Evolutionary conservation across 2,888 invertebrate species (phyloP), one percentile per base, ranked within the genome.

Genomic region (Scaptomyza caliginosa): DNA sequence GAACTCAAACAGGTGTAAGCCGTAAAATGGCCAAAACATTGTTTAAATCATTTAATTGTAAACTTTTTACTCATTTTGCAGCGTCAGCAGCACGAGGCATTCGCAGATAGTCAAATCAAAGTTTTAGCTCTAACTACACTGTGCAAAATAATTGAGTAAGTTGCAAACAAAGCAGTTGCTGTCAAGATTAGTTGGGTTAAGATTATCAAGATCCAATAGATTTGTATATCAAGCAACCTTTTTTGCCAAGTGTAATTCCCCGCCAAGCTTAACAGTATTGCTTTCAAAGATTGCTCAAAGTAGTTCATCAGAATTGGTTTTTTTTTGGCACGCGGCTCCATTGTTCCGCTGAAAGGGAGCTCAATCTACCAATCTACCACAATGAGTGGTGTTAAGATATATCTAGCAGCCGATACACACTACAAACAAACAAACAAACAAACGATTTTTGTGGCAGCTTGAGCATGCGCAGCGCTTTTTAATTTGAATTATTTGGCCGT

Each of bases 401-500:
- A 55, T 45, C 77, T 63, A 63, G 59, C 58, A 39, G 56, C 49
- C 65, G 58, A 56, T 48, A 60, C 40, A 13, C 13, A 32, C n/a
- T 7, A 2, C 32, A 34, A 28, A 8, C 21, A 21, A 21, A 21
- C 21, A 21, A 32, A 32, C 32, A 32, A 54, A 34, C 51, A 46
- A 52, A 45, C 28, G 17, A 45, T n/a, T 0, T 7, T n/a, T 0
- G 26, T 36, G 52, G 42, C 16, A 39, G 50, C 13, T 28, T 63
- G 71, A 73, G 72, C 75, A 75, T 73, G 73, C 69, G 73, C 67
- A 67, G 67, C n/a, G 71, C 68, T 58, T 77, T 83, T 89, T 89
- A 88, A 89, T 89, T 89, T 89, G 85, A 90, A 89, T 89, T 89
- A 88, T 89, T 88, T 87, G 84, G 76, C 77, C 89, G 89, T 89